Percentiles rank a stretch among this genome's conserved stretches.
Evolutionary conservation across 30 jellyfish, hydroid and myxozoan genomes (phyloP).

Genomic region (Chrysaora quinquecirrha): DNA sequence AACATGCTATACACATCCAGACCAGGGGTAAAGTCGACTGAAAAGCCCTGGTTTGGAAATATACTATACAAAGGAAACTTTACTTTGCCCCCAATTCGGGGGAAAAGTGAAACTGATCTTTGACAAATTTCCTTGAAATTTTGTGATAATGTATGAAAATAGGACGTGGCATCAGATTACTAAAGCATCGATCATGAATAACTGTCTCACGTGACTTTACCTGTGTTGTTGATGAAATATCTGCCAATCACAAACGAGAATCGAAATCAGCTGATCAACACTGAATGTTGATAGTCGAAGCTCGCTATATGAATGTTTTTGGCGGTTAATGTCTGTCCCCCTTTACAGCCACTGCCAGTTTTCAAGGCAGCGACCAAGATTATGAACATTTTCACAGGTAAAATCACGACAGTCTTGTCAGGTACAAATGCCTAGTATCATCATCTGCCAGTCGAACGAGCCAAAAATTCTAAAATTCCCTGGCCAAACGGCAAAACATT

Average conservation of each 20-base stretch:
- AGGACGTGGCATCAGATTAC: constrained; percentile 7
- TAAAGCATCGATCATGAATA: neutral
- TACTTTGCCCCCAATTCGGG: no score
- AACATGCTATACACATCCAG: no score
- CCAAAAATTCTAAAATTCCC: no score
- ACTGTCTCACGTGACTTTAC: neutral
- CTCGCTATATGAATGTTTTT: neutral
- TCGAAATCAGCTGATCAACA: neutral
- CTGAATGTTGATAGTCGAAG: neutral
- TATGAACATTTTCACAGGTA: constrained; percentile 44
- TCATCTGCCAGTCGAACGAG: constrained; percentile 83
- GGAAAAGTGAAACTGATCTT: no score
- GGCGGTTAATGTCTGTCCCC: constrained; percentile 69
- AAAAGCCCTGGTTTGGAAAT: no score
- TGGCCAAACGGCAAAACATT: no score
- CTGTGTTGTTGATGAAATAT: neutral
- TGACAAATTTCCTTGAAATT: no score
- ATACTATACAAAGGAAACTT: no score
- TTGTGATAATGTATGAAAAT: no score
- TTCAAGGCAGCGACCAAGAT: constrained; percentile 78
- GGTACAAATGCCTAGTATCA: constrained; percentile 55
- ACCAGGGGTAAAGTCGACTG: no score
- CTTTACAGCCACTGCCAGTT: constrained; percentile 78
- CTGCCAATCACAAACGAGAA: neutral
- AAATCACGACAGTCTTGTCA: constrained; percentile 5